Conservation (phyloP, 2,888 invertebrate species). For the Agelastica alni region DNA sequence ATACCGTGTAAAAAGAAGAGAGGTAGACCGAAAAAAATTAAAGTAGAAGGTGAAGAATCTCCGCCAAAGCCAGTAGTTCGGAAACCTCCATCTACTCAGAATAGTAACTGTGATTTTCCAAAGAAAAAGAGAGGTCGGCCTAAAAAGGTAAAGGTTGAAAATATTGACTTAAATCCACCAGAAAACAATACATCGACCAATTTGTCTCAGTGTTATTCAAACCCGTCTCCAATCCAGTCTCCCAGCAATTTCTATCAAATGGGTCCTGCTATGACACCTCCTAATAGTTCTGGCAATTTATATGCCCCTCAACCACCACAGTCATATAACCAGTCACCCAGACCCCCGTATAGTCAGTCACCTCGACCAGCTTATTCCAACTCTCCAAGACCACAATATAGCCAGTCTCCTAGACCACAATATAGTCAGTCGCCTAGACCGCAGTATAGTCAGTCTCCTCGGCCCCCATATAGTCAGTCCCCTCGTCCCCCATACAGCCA, state of each 20-base stretch:
- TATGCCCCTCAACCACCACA: conserved; percentile 50
- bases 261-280: conserved; percentile 53
- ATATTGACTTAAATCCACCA: conserved; percentile 58
- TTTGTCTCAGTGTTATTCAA: conserved; percentile 59
- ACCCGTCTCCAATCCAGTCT: conserved; percentile 59
- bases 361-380: conserved; percentile 50
- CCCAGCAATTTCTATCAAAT: conserved; percentile 58
- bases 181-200: conserved; percentile 56
- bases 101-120: conserved; percentile 65
- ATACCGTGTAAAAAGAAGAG: conserved; percentile 83
- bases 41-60: conserved; percentile 70
- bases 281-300: conserved; percentile 52
- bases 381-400: conserved; percentile 46
- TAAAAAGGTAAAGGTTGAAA: conserved; percentile 79
- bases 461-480: conserved; percentile 49
- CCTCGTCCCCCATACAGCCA: conserved; percentile 47
- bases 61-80: conserved; percentile 60
- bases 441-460: conserved; percentile 51
- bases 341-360: conserved; percentile 49
- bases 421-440: conserved; percentile 49
- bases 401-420: conserved; percentile 57
- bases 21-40: conserved; percentile 87
- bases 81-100: conserved; percentile 54
- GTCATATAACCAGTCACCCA: conserved; percentile 45
- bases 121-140: conserved; percentile 89